Base-by-base conservation (phyloP, 2,113 vertebrate genomes). In the Theristicus caerulescens region DNA sequence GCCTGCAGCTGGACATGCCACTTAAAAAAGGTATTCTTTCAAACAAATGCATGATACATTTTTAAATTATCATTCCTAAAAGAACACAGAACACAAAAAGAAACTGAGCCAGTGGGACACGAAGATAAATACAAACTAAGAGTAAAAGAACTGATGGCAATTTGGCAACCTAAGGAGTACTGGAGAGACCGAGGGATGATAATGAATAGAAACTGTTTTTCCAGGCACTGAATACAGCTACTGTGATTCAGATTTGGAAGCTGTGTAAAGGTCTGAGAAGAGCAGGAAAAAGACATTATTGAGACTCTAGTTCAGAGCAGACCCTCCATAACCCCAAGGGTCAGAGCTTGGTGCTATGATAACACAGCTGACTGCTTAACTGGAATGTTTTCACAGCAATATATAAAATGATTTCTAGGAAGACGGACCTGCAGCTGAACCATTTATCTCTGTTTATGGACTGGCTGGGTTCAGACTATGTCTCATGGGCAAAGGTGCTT, bases 181-280 rank as follows among this genome's bases (percentile, higher is more conserved):
- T 86, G 78, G 62, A 72, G 54, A 88, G 78, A 64, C 49, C 0
- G 2, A 90, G 31, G 36, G 81, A 70, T 64, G 89, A 94, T 91
- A 94, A 93, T 96, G 91, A 95, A 96, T 91, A 51, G 86, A 44
- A 94, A 55, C 55, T 88, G 46, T 80, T 97, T 92, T 91, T 90
- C 31, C 51, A 94, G 62, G 91, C 81, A 66, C 66, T 93, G 93
- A 95, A 96, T 95, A 82, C 84, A 91, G 87, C 84, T 77, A 70
- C 86, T 96, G 93, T 95, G 94, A 83, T 71, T 88, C 79, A 71
- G 62, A 86, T 97, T 83, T 94, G 87, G 91, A 95, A 96, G 84
- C 66, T 87, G 62, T 67, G 73, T 54, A 89, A 91, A 94, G 34
- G 19, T 90, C 70, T 85, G 57, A 64, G 73, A 78, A 73, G 46